Conservation (phyloP, 2,888 invertebrate species). For the Zygaena filipendulae region DNA sequence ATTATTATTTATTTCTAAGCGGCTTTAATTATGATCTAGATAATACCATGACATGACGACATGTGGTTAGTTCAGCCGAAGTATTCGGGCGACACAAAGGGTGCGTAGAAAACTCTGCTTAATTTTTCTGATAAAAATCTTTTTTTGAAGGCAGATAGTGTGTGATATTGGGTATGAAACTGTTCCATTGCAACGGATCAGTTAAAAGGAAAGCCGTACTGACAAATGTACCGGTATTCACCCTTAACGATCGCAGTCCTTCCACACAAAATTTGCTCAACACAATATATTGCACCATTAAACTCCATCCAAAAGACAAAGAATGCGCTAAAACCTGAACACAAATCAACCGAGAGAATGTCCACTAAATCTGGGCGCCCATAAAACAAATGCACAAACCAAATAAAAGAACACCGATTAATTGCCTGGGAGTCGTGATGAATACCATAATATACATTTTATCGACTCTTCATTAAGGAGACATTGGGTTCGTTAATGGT, state of each 20-base stretch:
- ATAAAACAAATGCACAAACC: constrained; percentile 47
- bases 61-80: no score
- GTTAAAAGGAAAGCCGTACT: no score
- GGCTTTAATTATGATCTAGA: no score
- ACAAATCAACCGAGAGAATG: constrained; percentile 50
- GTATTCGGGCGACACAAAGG: no score
- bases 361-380: constrained; percentile 46
- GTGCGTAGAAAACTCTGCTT: no score
- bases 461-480: constrained; percentile 60
- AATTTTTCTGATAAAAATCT: no score
- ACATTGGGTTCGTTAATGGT: constrained; percentile 61
- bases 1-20: no score
- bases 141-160: no score
- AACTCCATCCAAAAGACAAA: constrained; percentile 42
- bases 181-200: no score
- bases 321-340: constrained; percentile 42
- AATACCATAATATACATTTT: constrained; percentile 60
- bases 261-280: constrained; percentile 47
- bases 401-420: constrained; percentile 51
- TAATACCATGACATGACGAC: no score
- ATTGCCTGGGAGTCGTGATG: constrained; percentile 50
- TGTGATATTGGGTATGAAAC: no score
- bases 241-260: constrained; percentile 44
- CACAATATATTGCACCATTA: constrained; percentile 54
- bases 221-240: no score